Conservation (phyloP, 1,140 invertebrate genomes). For the Bombus pascuorum region DNA sequence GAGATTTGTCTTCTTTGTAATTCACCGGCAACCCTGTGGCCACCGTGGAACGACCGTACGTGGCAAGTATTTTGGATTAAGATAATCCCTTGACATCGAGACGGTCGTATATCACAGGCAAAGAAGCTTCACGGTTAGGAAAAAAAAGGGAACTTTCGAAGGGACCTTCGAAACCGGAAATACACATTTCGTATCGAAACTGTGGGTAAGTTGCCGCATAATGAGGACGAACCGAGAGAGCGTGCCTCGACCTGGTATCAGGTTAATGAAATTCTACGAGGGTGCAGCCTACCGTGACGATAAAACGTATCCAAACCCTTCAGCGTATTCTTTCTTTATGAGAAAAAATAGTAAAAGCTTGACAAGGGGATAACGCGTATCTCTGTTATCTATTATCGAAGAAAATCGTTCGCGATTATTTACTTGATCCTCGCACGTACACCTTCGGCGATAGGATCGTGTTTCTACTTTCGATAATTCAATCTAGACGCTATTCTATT, state of each 20-base stretch:
- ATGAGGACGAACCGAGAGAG: neutral
- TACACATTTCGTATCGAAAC: conserved; percentile 31
- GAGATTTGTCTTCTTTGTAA: neutral
- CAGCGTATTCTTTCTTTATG: conserved; percentile 30
- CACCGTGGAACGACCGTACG: neutral
- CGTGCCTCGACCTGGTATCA: conserved; percentile 60
- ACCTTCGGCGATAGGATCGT: neutral
- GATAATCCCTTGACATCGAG: conserved; percentile 26
- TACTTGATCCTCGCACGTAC: neutral
- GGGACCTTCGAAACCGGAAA: neutral
- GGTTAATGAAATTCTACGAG: conserved; percentile 70
- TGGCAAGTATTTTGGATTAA: conserved; percentile 27
- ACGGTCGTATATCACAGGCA: neutral
- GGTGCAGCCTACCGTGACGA: conserved; percentile 45
- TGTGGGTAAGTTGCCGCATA: conserved; percentile 28
- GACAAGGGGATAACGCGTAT: neutral
- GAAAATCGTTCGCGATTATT: conserved; percentile 3
- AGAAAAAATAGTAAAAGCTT: conserved; percentile 7
- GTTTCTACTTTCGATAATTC: neutral
- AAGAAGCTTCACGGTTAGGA: neutral
- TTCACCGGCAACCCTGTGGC: neutral
- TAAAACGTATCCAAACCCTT: conserved; percentile 59
- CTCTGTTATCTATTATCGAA: neutral
- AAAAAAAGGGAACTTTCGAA: neutral
- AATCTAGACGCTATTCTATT: neutral